Base-by-base conservation (phyloP, 2,113 vertebrate species). In the Oryzias melastigma region DNA sequence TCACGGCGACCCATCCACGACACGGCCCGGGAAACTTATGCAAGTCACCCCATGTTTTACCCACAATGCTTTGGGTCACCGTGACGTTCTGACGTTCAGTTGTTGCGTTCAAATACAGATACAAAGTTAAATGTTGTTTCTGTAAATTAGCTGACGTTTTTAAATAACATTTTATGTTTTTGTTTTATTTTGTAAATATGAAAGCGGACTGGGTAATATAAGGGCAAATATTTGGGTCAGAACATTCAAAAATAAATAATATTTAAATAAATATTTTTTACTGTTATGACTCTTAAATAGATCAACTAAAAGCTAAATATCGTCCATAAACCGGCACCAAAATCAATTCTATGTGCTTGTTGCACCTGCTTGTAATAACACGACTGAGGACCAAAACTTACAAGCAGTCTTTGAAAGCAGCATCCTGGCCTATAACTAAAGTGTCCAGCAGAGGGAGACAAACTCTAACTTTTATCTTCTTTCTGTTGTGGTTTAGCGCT, bases 391-490 rank as follows among this genome's bases (percentile, higher is more conserved):
- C 16, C 3, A 7, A 17, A 52, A 52, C 27, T 49, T 59, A 18
- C 58, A 0, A 3, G 58, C 12, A 45, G 58, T 52, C 49, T 41
- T 0, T 65, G 19, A 71, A 82, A 6, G 68, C 58, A 68, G 8
- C 73, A 75, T 5, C 20, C 17, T 45, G 19, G 35, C 10, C 12
- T 6, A 58, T 75, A 61, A 56, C 6, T 4, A 5, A 4, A 25
- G 7, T 1, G 2, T 71, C 89, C 90, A 75, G 60, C 56, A 91
- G 90, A 88, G 83, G 89, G 89, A 60, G 79, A 50, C 72, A 90
- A 53, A 87, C 61, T 52, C 56, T 73, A 15, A 84, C 20, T 51
- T 68, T 75, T 88, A 18, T 46, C n/a, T 29, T 14, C 17, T 13
- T 1, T 10, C 10, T 12, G 3, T 12, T 10, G 35, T 3, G 22